Evolutionary conservation across 2,797 vertebrate species (phyloP).

Genomic region (Astyanax mexicanus): DNA sequence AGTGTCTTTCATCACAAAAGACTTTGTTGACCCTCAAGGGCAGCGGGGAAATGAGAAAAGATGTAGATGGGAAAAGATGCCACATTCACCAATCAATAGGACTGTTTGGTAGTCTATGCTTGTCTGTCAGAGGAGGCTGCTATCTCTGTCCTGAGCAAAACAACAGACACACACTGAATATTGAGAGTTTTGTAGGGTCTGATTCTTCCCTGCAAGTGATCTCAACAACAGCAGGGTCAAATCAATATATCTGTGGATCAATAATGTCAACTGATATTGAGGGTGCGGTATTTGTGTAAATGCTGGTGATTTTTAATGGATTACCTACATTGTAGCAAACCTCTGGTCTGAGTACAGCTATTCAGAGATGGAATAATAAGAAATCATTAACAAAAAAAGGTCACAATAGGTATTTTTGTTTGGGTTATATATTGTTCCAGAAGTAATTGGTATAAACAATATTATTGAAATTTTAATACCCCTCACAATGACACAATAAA

Average conservation of each 20-base stretch:
- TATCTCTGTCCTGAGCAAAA: conserved; percentile 59
- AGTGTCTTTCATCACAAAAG: conserved; percentile 73
- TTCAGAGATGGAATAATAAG: no score
- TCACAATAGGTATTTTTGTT: no score
- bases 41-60: conserved; percentile 69
- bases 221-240: neutral
- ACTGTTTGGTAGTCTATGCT: conserved; percentile 63
- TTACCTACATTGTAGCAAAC: no score
- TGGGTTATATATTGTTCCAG: no score
- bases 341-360: no score
- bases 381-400: no score
- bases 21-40: conserved; percentile 75
- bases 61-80: conserved; percentile 75
- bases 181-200: conserved; percentile 40
- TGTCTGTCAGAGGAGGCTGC: conserved; percentile 57
- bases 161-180: conserved; percentile 60
- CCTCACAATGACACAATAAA: no score
- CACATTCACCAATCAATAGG: conserved; percentile 72
- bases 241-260: neutral
- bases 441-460: no score
- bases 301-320: neutral
- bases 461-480: no score
- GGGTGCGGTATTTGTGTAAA: neutral
- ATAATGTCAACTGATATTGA: neutral
- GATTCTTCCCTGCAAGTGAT: conserved; percentile 36